Evolutionary conservation across 64 coral and sea anemone species (phyloP), one percentile per base, ranked within the genome.

Genomic region (Astreopora myriophthalma): DNA sequence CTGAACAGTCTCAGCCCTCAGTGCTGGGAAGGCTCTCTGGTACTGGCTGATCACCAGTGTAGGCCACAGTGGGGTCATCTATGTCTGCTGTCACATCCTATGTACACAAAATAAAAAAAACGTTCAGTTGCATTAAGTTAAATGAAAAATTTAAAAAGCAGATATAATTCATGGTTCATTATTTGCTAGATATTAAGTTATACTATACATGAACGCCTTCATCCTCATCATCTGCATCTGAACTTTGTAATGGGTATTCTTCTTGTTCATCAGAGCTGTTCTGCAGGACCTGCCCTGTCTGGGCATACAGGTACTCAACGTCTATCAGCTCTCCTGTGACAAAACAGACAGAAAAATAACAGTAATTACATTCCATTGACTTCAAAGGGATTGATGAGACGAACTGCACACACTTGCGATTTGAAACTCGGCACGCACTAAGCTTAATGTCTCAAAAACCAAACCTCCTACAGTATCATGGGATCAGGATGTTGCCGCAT

Each of bases 141-240:
- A n/a, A n/a, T n/a, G n/a, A n/a, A n/a, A n/a, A n/a, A n/a, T n/a
- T n/a, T n/a, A n/a, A n/a, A n/a, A n/a, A n/a, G n/a, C n/a, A n/a
- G n/a, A n/a, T n/a, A n/a, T n/a, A n/a, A n/a, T n/a, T n/a, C n/a
- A n/a, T n/a, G n/a, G n/a, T n/a, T n/a, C n/a, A n/a, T n/a, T n/a
- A n/a, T n/a, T n/a, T n/a, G n/a, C n/a, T 2, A 52, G 48, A 52
- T 1, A 13, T 16, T 13, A 52, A 52, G 8, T 52, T 10, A n/a
- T 52, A 13, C 48, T 52, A 13, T n/a, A 89, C 87, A 44, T 89
- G 34, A 78, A 78, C 66, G 5, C 57, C 72, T 89, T 79, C 74
- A 49, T 89, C n/a, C n/a, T n/a, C n/a, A n/a, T n/a, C n/a, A n/a
- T n/a, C n/a, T n/a, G n/a, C n/a, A n/a, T n/a, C n/a, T n/a, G n/a